phyloP scores from a whole-genome alignment of 2,113 vertebrate genomes.

The Dendropsophus ebraccatus region DNA sequence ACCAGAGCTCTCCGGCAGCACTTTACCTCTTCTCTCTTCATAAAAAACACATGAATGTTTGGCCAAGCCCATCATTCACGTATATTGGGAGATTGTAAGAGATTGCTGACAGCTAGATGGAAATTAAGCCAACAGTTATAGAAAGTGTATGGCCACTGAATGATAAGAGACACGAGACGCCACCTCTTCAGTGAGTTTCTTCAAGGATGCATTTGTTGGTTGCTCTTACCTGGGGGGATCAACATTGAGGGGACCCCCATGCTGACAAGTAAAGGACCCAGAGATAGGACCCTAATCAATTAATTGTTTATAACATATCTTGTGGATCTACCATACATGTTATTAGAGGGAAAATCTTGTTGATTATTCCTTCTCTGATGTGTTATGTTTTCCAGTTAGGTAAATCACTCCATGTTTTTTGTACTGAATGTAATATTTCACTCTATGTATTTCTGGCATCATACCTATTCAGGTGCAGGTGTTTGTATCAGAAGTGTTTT shows the following conservation, averaged over 20 bases:
- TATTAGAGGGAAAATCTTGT: not conserved
- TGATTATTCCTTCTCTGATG: not conserved
- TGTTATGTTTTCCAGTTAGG: not conserved
- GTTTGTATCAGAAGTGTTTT: not conserved
- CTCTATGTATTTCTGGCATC: not conserved
- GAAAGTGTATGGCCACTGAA: too few species aligned
- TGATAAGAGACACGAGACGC: too few species aligned
- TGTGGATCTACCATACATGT: not conserved
- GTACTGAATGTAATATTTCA: not conserved
- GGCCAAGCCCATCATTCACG: too few species aligned
- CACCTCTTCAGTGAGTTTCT: too few species aligned
- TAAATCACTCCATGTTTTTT: not conserved
- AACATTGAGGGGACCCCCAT: not conserved
- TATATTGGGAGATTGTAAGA: too few species aligned
- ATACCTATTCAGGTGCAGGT: constrained; percentile 35
- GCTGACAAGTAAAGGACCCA: not conserved
- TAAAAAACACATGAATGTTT: too few species aligned
- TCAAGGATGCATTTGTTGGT: too few species aligned
- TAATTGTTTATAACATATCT: not conserved
- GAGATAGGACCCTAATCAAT: not conserved
- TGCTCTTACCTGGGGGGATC: not conserved
- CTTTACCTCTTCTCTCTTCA: too few species aligned
- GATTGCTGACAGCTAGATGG: too few species aligned
- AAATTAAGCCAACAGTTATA: too few species aligned
- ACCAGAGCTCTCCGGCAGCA: too few species aligned